Evolutionary conservation across 1,140 invertebrate species (phyloP), one percentile per base, ranked within the genome.

Genomic region (Hylaeus anthracinus): DNA sequence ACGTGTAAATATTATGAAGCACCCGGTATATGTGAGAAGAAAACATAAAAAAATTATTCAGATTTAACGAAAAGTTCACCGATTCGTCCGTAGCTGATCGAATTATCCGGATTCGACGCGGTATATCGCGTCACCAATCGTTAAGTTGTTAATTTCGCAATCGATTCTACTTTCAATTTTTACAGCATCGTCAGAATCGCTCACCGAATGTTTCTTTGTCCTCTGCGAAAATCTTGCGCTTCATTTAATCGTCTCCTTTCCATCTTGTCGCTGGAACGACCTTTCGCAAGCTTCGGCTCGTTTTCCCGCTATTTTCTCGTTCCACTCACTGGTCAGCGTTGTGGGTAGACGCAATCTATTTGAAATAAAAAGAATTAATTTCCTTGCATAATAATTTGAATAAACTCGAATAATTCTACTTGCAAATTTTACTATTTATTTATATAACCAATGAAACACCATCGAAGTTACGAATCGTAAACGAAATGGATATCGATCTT

Each of bases 221-320:
- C 10, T 53, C 43, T n/a, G 14, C 41, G 26, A 26, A 26, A 26
- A 26, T 26, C 26, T 26, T 26, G 26, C 26, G 26, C 26, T 48
- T 67, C 51, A 26, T 53, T 39, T 10, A 14, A 65, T 53, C 48
- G 6, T 39, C n/a, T 14, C 51, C 12, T 15, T 8, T 63, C 8
- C 60, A 9, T 12, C 60, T 63, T 26, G 4, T 26, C 56, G 15
- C n/a, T 5, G 14, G 8, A 14, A 65, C 43, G 15, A n/a, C 43
- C 14, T n/a, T n/a, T 48, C 26, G 26, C 26, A 26, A 26, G 26
- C 26, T 65, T 14, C 41, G n/a, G 41, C 58, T 60, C 3, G 15
- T 73, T 82, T 79, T 79, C 75, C 75, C 74, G 26, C 26, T 26
- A 26, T 79, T 83, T 83, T 88, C 81, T 73, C 85, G 66, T 72